These are phyloP conservation scores for Brienomyrus brachyistius DNA, from an alignment of 2,113 vertebrate species.

Conservation along the genomic window DNA sequence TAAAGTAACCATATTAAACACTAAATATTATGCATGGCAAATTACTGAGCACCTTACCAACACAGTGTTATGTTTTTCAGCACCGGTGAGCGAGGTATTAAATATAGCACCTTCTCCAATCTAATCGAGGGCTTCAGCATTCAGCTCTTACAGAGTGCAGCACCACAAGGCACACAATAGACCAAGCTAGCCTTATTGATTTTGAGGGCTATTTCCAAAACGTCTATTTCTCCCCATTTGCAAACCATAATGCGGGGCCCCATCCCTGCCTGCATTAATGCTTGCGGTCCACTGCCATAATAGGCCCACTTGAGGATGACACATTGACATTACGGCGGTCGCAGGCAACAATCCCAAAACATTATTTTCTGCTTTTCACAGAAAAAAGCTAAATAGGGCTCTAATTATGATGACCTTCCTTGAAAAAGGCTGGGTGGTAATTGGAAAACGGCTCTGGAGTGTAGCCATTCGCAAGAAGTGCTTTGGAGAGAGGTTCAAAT, in stretches of 20 bases:
- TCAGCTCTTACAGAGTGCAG: conserved; percentile 34
- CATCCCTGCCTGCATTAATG: conserved; percentile 69
- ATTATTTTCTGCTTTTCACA: conserved; percentile 71
- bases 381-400: conserved; percentile 62
- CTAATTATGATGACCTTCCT: conserved; percentile 61
- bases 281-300: conserved; percentile 67
- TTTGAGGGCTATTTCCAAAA: conserved; percentile 48
- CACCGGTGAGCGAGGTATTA: not conserved
- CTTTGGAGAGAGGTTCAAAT: conserved; percentile 25
- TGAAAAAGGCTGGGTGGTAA: conserved; percentile 55
- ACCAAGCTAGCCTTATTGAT: conserved; percentile 49
- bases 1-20: not conserved
- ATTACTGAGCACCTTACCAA: not conserved
- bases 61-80: not conserved
- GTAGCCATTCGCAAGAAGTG: conserved; percentile 48
- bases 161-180: conserved; percentile 36
- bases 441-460: conserved; percentile 61
- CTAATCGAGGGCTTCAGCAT: not conserved
- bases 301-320: conserved; percentile 72
- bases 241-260: conserved; percentile 51
- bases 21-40: not conserved
- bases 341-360: conserved; percentile 66
- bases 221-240: conserved; percentile 43
- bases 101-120: conserved; percentile 30
- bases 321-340: conserved; percentile 54